Conservation (phyloP, 37 sponge, comb jelly and placozoan genomes). For the Beroe forskalii region DNA sequence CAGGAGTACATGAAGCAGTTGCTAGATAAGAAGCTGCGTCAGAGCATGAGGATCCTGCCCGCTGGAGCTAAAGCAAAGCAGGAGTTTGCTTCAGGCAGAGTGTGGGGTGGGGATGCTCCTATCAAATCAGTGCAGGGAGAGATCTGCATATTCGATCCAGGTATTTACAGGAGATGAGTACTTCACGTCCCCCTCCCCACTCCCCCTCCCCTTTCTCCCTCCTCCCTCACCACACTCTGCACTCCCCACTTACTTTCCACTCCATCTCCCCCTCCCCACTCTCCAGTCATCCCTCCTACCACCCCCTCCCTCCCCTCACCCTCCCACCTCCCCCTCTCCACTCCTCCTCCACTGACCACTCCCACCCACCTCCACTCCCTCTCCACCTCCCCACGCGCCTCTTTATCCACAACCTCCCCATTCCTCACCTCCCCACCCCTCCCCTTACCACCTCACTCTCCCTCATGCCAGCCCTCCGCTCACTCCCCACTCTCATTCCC, state of each 20-base stretch:
- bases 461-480: not conserved
- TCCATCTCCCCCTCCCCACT: not conserved
- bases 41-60: constrained; percentile 29
- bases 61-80: constrained; percentile 10
- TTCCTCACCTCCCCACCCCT: not conserved
- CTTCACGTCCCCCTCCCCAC: not conserved
- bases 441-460: not conserved
- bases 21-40: constrained; percentile 29
- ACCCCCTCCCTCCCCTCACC: not conserved
- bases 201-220: not conserved
- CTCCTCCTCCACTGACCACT: not conserved
- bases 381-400: not conserved
- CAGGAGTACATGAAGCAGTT: constrained; percentile 62
- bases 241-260: not conserved
- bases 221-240: not conserved
- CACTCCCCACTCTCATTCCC: too few species aligned
- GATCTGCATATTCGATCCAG: constrained; percentile 14
- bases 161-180: too few species aligned
- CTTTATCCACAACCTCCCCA: too few species aligned
- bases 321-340: too few species aligned
- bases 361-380: not conserved
- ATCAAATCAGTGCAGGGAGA: constrained; percentile 26
- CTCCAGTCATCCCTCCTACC: not conserved
- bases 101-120: constrained; percentile 48
- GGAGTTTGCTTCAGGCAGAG: constrained; percentile 40